A percentile compares a stretch with the other conserved stretches of the same genome.
These are phyloP conservation scores for Barypeithes pellucidus DNA, from an alignment of 2,888 invertebrate genomes.

Conservation along the genomic window DNA sequence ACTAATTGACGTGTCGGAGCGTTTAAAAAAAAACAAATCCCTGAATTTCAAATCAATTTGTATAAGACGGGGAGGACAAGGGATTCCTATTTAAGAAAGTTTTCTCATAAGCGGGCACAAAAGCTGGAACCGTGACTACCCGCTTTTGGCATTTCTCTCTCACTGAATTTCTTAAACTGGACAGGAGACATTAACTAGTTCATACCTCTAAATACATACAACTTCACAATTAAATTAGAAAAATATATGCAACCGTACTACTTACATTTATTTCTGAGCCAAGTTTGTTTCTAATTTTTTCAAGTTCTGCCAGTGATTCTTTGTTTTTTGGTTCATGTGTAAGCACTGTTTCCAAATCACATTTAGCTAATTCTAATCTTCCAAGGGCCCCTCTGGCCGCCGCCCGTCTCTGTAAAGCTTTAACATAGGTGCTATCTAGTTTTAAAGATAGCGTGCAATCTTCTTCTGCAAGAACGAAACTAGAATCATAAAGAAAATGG, in stretches of 20 bases:
- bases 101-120: too few species aligned
- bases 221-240: too few species aligned
- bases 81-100: too few species aligned
- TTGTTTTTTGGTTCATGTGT: slow-evolving; percentile 86
- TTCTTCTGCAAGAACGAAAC: slow-evolving; percentile 80
- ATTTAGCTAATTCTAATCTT: slow-evolving; percentile 80
- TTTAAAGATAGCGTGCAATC: slow-evolving; percentile 88
- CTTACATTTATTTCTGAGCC: slow-evolving; percentile 20
- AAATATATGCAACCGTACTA: neutral
- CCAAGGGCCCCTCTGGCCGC: slow-evolving; percentile 82
- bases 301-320: slow-evolving; percentile 77
- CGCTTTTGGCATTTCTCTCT: too few species aligned
- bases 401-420: slow-evolving; percentile 88
- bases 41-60: too few species aligned
- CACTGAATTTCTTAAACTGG: too few species aligned
- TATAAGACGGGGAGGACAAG: too few species aligned
- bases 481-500: slow-evolving; percentile 65
- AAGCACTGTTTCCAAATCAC: slow-evolving; percentile 81
- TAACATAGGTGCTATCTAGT: slow-evolving; percentile 85
- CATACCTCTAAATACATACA: too few species aligned
- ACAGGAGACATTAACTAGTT: too few species aligned
- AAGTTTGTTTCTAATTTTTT: slow-evolving; percentile 69
- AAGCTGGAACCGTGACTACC: too few species aligned
- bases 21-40: too few species aligned
- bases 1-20: too few species aligned